Base-by-base conservation (phyloP, 2,113 vertebrate genomes). In the Lagopus muta region DNA sequence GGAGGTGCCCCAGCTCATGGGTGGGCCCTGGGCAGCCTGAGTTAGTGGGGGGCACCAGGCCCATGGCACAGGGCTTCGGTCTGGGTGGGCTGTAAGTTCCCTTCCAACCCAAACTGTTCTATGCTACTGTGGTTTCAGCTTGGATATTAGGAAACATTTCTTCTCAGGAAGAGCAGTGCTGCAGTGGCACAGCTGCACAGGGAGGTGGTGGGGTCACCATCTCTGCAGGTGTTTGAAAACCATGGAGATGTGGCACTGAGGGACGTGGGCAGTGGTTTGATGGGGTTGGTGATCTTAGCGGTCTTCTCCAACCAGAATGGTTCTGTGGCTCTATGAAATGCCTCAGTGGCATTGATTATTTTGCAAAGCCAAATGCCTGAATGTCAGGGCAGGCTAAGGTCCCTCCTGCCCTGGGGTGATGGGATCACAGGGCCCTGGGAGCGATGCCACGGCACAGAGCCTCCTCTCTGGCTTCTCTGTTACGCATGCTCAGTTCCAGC, bases 391-490 rank as follows among this genome's bases (percentile, higher is more conserved):
- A 61, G 48, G 5, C 45, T 25, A n/a, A 87, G 36, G 48, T 47
- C 32, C 34, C 10, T 62, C 54, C 30, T 58, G 21, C 27, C 3
- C 3, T 0, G 28, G 40, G 48, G 43, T 0, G 1, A 10, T 19
- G 30, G 38, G 16, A 18, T 27, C 30, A 6, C 24, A 43, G 65
- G 54, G 40, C 61, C 52, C 30, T 1, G 11, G 67, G 48, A 91
- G 76, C 34, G 22, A n/a, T 4, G 2, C 52, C 4, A 4, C 42
- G 4, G 7, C 55, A 34, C 2, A 4, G 55, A 75, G 66, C 73
- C 45, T 91, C 85, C 94, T 91, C 90, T 96, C 91, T 91, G 93
- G 65, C 95, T 94, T 95, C 82, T 8, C 82, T 92, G 91, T 93
- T 95, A 47, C 38, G 47, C 16, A 13, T 94, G 94, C 91, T 94